Evolutionary conservation across 2,797 vertebrate genomes (phyloP).

Genomic region (Eupleurogrammus muticus): DNA sequence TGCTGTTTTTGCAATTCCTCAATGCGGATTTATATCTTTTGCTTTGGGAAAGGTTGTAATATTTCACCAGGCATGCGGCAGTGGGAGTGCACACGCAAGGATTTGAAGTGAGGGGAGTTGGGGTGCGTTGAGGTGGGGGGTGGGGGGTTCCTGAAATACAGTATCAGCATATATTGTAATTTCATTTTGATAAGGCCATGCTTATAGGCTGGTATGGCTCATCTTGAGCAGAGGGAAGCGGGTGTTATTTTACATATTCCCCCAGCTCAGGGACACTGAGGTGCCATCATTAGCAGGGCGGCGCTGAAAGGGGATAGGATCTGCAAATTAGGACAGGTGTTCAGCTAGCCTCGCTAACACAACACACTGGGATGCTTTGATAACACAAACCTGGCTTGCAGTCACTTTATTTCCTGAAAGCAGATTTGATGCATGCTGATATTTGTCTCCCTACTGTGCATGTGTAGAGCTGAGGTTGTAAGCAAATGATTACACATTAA

Average conservation of each 20-base stretch:
- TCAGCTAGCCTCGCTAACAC: conserved; percentile 48
- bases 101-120: conserved; percentile 56
- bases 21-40: conserved; percentile 90
- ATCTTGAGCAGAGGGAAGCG: conserved; percentile 66
- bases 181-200: conserved; percentile 88
- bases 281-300: conserved; percentile 78
- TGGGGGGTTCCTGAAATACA: conserved; percentile 75
- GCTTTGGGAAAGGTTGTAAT: conserved; percentile 90
- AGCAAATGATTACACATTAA: conserved; percentile 70
- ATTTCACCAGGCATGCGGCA: conserved; percentile 82
- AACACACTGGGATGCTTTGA: conserved; percentile 72
- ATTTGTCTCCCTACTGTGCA: conserved; percentile 37
- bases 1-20: conserved; percentile 91
- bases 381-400: conserved; percentile 77
- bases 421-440: conserved; percentile 65
- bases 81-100: conserved; percentile 74
- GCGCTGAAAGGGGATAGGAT: conserved; percentile 78
- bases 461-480: conserved; percentile 55
- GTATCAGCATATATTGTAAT: conserved; percentile 91
- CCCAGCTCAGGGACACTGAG: conserved; percentile 70
- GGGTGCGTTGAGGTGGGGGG: conserved; percentile 3
- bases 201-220: conserved; percentile 77
- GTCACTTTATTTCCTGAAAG: conserved; percentile 77
- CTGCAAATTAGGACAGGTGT: conserved; percentile 81
- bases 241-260: conserved; percentile 83